Base-by-base conservation (phyloP, 2,888 invertebrate genomes). In the Macaria liturata region DNA sequence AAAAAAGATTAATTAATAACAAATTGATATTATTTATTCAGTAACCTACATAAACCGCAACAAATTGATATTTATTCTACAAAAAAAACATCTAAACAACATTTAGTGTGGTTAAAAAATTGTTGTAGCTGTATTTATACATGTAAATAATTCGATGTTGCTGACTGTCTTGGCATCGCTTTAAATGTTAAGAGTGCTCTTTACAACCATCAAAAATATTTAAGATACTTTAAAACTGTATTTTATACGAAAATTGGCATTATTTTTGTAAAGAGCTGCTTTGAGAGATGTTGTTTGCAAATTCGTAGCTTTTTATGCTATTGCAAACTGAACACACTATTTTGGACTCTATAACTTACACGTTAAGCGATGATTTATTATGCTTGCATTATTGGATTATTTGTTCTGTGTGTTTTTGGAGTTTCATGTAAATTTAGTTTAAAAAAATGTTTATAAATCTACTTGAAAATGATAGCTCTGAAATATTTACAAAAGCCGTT, bases 101-200 rank as follows among this genome's bases (percentile, higher is more conserved):
- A 70, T 62, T 54, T 50, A 61, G 61, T 62, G 60, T 59, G 58
- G 64, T 62, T 49, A 20, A 66, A n/a, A 76, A 69, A 72, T 61
- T 80, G 78, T 82, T 81, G 80, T 81, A 50, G 46, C 42, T 7
- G 50, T 62, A 52, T 59, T 43, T 37, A 37, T 37, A 20, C 2
- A 54, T 66, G 61, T 68, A 78, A 74, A 82, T 80, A 79, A 72
- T 74, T 84, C 69, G 72, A 74, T 89, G 87, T 89, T 64, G 85
- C 84, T 85, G 81, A 74, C 65, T 84, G 86, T 85, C 74, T 84
- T 87, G 82, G 83, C 83, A 84, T 84, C 72, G 90, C 91, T 91
- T 91, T 91, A 78, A 77, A 78, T 91, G 90, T 91, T 81, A 57
- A 69, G 59, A 80, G 77, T 74, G 74, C 81, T 86, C 81, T 86